Percentiles rank a stretch among this genome's conserved stretches.
phyloP scores from a whole-genome alignment of 2,113 vertebrate genomes.

The Dipodomys stephensi region DNA sequence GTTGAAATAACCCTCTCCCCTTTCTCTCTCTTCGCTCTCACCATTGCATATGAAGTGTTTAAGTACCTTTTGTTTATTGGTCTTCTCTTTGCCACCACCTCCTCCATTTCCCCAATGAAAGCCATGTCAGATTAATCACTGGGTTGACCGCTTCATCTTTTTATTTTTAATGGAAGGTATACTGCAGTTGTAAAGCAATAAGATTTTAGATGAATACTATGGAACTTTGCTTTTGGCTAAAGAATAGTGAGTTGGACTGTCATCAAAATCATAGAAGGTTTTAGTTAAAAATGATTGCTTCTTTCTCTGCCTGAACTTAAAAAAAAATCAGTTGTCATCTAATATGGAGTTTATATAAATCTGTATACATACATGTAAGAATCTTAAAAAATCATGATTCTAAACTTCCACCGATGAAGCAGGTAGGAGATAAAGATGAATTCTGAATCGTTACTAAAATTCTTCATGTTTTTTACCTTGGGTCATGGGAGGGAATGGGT shows the following conservation, averaged over 20 bases:
- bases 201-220: constrained; percentile 84
- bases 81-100: constrained; percentile 50
- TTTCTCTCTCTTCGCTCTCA: constrained; percentile 45
- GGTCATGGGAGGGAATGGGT: constrained; percentile 30
- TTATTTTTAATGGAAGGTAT: constrained; percentile 80
- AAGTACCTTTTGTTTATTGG: constrained; percentile 85
- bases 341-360: constrained; percentile 65
- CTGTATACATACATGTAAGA: constrained; percentile 46
- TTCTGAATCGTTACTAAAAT: constrained; percentile 73
- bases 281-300: constrained; percentile 80
- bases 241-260: constrained; percentile 79
- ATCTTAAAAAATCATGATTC: constrained; percentile 63
- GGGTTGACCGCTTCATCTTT: constrained; percentile 81
- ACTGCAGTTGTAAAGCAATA: constrained; percentile 87
- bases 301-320: constrained; percentile 78
- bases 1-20: constrained; percentile 47
- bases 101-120: constrained; percentile 82
- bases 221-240: constrained; percentile 81
- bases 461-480: constrained; percentile 77
- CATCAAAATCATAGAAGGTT: constrained; percentile 81
- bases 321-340: constrained; percentile 53
- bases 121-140: constrained; percentile 85
- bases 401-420: constrained; percentile 61
- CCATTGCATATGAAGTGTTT: constrained; percentile 82
- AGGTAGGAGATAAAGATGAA: constrained; percentile 69